phyloP scores from a whole-genome alignment of 2,888 invertebrate genomes.

The Endomychus coccineus region DNA sequence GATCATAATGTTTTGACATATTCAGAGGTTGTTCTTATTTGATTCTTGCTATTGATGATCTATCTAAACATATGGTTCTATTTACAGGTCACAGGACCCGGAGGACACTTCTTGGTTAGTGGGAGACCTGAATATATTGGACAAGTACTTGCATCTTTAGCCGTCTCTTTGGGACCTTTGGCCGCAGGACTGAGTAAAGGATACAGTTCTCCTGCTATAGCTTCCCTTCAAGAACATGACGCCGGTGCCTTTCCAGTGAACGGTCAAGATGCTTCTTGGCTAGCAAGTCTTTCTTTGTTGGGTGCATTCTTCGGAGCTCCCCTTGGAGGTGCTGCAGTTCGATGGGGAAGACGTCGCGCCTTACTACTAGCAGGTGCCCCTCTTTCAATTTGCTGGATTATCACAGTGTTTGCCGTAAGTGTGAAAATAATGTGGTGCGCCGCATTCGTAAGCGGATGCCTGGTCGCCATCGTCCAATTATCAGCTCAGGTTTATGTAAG shows the following conservation, averaged over 20 bases:
- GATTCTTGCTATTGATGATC: too few species aligned
- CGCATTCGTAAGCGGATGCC: constrained; percentile 70
- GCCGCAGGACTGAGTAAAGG: constrained; percentile 75
- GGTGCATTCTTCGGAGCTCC: constrained; percentile 76
- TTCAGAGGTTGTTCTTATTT: too few species aligned
- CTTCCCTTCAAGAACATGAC: constrained; percentile 58
- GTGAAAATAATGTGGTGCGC: constrained; percentile 76
- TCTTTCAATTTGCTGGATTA: constrained; percentile 72
- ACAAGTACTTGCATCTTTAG: constrained; percentile 69
- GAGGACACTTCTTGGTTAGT: constrained; percentile 31
- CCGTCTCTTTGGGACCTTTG: constrained; percentile 71
- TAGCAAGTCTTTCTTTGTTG: constrained; percentile 69
- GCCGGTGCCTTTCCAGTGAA: constrained; percentile 57
- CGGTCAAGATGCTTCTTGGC: constrained; percentile 73
- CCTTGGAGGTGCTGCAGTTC: constrained; percentile 70
- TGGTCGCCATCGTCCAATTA: constrained; percentile 42
- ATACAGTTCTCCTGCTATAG: constrained; percentile 75
- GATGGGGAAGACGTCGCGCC: constrained; percentile 63
- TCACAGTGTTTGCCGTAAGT: constrained; percentile 69
- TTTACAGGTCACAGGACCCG: constrained; percentile 13
- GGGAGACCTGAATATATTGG: constrained; percentile 38
- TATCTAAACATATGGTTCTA: neutral
- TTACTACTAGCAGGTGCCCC: constrained; percentile 67
- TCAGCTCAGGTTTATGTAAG: constrained; percentile 70
- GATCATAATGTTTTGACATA: too few species aligned